Evolutionary conservation across 1,140 invertebrate genomes (phyloP).

Genomic region (Atta cephalotes): DNA sequence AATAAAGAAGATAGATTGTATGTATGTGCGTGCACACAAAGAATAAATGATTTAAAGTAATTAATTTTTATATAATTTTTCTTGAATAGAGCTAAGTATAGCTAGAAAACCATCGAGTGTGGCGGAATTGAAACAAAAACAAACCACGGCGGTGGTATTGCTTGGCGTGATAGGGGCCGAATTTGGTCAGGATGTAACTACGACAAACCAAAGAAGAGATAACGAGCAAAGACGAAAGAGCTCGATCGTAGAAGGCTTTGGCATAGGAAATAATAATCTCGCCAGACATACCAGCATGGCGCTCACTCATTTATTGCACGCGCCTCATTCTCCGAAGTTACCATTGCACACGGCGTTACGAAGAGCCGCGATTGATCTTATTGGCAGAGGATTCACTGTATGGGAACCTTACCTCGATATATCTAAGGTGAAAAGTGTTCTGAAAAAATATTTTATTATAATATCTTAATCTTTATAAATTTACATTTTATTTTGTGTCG

Average conservation of each 20-base stretch:
- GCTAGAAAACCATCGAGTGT: conserved; percentile 93
- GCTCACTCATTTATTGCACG: conserved; percentile 96
- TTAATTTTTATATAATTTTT: conserved; percentile 66
- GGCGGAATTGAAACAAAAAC: conserved; percentile 96
- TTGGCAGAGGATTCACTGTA: conserved; percentile 98
- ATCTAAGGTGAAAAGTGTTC: conserved; percentile 88
- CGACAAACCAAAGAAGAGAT: conserved; percentile 88
- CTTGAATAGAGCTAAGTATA: conserved; percentile 84
- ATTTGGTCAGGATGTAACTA: conserved; percentile 96
- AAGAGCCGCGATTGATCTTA: conserved; percentile 98
- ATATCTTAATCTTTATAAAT: neutral
- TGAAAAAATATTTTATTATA: neutral
- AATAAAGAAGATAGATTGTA: neutral
- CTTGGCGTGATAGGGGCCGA: conserved; percentile 99
- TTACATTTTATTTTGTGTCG: neutral
- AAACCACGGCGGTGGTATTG: conserved; percentile 98
- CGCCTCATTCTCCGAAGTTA: conserved; percentile 92
- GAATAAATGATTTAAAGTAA: conserved; percentile 18
- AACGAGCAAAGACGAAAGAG: conserved; percentile 91
- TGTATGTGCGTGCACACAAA: neutral
- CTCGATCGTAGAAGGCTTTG: conserved; percentile 95
- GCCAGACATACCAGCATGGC: conserved; percentile 97
- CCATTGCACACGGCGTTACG: conserved; percentile 96
- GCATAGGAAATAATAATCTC: conserved; percentile 96
- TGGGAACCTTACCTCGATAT: conserved; percentile 99